Evolutionary conservation across 2,797 vertebrate genomes (phyloP).

Genomic region (Anguilla marmorata): DNA sequence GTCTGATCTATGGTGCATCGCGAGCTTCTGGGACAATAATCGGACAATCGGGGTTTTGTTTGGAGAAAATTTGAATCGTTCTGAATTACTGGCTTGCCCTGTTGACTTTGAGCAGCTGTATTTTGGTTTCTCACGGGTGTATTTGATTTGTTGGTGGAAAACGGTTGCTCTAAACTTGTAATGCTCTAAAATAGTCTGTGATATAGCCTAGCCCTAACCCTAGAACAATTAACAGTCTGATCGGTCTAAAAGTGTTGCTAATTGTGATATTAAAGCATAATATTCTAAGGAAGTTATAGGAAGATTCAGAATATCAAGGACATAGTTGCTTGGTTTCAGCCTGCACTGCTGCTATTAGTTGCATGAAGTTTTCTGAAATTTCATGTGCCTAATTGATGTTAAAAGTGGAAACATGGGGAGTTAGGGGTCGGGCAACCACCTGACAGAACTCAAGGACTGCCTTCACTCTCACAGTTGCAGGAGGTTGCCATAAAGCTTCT

Average conservation of each 20-base stretch:
- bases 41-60: slow-evolving; percentile 66
- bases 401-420: not conserved
- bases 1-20: slow-evolving; percentile 64
- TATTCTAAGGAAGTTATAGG: not conserved
- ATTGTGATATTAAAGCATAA: not conserved
- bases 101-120: slow-evolving; percentile 55
- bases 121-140: slow-evolving; percentile 9
- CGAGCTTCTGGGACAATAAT: slow-evolving; percentile 57
- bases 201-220: too few species aligned
- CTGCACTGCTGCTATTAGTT: not conserved
- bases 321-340: not conserved
- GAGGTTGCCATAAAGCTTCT: not conserved
- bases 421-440: not conserved
- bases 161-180: not conserved
- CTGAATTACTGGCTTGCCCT: slow-evolving; percentile 37
- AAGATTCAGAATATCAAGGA: not conserved
- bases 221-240: too few species aligned
- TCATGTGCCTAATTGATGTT: not conserved
- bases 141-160: slow-evolving; percentile 4
- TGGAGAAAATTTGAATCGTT: slow-evolving; percentile 59
- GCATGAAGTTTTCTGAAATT: not conserved
- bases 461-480: not conserved
- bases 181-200: not conserved
- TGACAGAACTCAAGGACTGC: not conserved
- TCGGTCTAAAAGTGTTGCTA: not conserved